Conservation (phyloP, 2,797 vertebrate species). For the Brachymystax lenok region DNA sequence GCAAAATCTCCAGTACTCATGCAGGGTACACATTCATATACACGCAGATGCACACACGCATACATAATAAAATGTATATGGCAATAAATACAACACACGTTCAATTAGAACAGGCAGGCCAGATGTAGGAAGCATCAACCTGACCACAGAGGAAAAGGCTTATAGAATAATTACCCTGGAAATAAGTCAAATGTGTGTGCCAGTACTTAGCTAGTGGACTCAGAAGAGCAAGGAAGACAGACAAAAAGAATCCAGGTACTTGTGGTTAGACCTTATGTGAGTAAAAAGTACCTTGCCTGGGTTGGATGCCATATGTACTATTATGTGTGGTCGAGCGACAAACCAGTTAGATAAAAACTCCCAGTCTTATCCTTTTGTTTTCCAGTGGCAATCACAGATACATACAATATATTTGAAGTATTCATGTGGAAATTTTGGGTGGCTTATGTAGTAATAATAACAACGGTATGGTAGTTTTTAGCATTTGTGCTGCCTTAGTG, state of each 20-base stretch:
- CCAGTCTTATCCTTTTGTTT: neutral
- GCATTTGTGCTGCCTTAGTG: neutral
- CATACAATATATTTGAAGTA: neutral
- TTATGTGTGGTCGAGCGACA: no score
- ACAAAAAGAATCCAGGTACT: conserved; percentile 32
- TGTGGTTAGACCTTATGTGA: conserved; percentile 27
- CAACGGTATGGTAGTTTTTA: neutral
- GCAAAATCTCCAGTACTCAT: conserved; percentile 24
- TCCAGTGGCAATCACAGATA: neutral
- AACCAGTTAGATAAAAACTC: neutral
- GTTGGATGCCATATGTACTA: neutral
- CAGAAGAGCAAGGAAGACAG: conserved; percentile 24
- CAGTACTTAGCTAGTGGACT: conserved; percentile 41
- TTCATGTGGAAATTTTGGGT: neutral
- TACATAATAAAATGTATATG: conserved; percentile 14
- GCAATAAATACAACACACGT: conserved; percentile 14
- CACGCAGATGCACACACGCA: conserved; percentile 8
- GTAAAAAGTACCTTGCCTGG: conserved; percentile 9
- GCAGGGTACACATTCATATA: conserved; percentile 3
- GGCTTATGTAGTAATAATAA: neutral
- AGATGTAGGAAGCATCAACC: conserved; percentile 30
- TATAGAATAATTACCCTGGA: conserved; percentile 44
- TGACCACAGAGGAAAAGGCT: conserved; percentile 38
- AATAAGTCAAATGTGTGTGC: conserved; percentile 27
- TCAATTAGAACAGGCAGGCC: conserved; percentile 24